These are phyloP conservation scores for Halichondria panicea DNA, from an alignment of 37 sponge, comb jelly and placozoan species.

Conservation along the genomic window DNA sequence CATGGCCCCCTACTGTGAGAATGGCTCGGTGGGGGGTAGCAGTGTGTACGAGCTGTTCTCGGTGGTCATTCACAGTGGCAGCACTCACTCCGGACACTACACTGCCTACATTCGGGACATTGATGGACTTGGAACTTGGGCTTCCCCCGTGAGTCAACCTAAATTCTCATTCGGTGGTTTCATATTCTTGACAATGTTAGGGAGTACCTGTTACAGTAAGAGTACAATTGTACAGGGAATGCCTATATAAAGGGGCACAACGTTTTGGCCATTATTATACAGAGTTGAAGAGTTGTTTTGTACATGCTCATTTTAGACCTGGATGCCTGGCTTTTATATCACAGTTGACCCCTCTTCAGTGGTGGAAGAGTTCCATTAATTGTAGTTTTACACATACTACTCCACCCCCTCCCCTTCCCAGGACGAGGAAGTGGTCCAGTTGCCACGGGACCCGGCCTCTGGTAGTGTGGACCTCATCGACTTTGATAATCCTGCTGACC, in stretches of 20 bases:
- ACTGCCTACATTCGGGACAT: conserved; percentile 82
- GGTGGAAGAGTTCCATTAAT: no score
- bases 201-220: no score
- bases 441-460: conserved; percentile 24
- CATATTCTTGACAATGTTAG: not conserved
- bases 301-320: no score
- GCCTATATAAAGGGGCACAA: no score
- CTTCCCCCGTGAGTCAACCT: conserved; percentile 60
- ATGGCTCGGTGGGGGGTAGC: not conserved
- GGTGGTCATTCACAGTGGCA: conserved; percentile 92
- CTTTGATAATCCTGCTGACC: conserved; percentile 68
- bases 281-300: no score
- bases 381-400: no score
- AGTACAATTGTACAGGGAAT: no score
- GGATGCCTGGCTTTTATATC: no score
- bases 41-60: conserved; percentile 84
- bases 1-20: conserved; percentile 81
- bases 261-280: no score
- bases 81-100: conserved; percentile 91
- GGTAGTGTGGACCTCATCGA: conserved; percentile 62
- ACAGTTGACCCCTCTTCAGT: no score
- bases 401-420: no score
- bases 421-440: conserved; percentile 62
- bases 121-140: conserved; percentile 79
- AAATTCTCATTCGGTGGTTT: not conserved